Evolutionary conservation across 2,797 vertebrate genomes (phyloP), one percentile per base, ranked within the genome.

Genomic region (Galaxias olidus): DNA sequence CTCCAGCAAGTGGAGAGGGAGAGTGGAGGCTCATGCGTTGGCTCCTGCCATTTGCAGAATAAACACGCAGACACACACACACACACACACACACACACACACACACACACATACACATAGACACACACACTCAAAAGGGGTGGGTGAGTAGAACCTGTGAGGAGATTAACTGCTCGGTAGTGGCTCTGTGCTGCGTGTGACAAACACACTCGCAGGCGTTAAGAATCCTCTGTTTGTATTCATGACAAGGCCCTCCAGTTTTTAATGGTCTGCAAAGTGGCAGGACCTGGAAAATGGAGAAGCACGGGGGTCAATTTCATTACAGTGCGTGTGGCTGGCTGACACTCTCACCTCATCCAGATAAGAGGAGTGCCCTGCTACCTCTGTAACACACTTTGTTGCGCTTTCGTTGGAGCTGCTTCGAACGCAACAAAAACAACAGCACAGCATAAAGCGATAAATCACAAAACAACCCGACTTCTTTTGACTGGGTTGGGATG

Each of bases 181-280:
- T 12, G 47, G 14, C 41, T 51, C 49, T 41, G 52, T 47, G 41
- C 54, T 52, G 52, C 46, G 44, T 73, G 70, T 66, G 61, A 53
- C 73, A 56, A 65, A 59, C 77, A 66, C 73, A 71, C 70, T 61
- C 62, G 65, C 17, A 47, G 55, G 74, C 75, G 75, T 69, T 74
- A 74, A 74, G 72, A 67, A 75, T 69, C 66, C 46, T 61, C 55
- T 75, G 74, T 85, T 82, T 76, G 78, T 65, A 67, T 76, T 80
- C 68, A 75, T 52, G 62, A 76, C 64, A 67, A 72, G 69, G 59
- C 69, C 61, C 63, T 73, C 19, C 9, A 50, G 53, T 56, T 61
- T 63, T 71, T 15, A 71, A 74, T 49, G 65, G 71, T 71, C 79
- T 78, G 76, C 49, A 63, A 74, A 72, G 73, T 71, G 61, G 56